These are phyloP conservation scores for Sitta carolinensis DNA, from an alignment of 2,797 vertebrate species.

Conservation along the genomic window DNA sequence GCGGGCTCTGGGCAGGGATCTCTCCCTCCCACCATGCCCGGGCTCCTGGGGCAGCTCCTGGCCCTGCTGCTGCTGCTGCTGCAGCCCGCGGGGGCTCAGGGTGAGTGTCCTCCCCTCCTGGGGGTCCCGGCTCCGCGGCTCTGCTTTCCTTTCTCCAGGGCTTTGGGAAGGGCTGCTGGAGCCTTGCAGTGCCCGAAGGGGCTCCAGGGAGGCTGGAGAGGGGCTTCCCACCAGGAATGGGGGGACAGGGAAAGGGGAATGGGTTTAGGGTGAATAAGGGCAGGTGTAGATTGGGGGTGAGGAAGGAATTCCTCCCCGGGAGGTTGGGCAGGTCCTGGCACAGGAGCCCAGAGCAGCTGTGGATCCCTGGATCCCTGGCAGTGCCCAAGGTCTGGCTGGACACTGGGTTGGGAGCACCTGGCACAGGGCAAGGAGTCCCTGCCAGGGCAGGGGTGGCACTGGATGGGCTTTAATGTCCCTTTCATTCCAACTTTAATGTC, in stretches of 20 bases:
- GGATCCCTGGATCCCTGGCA: not conserved
- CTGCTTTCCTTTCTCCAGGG: not conserved
- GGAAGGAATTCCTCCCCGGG: fast-evolving
- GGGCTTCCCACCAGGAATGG: not conserved
- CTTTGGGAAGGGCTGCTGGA: not conserved
- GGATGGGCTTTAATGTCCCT: not conserved
- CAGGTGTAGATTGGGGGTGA: fast-evolving
- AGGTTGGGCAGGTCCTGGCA: not conserved
- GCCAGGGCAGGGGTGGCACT: not conserved
- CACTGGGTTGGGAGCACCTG: fast-evolving
- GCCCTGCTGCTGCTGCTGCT: not conserved
- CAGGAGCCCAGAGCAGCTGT: not conserved
- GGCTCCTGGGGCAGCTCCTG: not conserved
- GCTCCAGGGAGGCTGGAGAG: not conserved
- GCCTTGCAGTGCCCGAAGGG: not conserved
- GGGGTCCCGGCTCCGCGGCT: not conserved
- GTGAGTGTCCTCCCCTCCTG: not conserved
- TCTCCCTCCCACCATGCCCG: not conserved
- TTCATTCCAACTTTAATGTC: not conserved
- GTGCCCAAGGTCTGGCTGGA: not conserved
- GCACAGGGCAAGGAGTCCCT: fast-evolving
- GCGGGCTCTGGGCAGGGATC: not conserved
- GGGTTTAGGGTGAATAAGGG: not conserved
- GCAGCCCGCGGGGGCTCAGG: fast-evolving
- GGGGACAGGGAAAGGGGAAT: not conserved